phyloP scores from a whole-genome alignment of 1,140 invertebrate genomes.

The Mya arenaria region DNA sequence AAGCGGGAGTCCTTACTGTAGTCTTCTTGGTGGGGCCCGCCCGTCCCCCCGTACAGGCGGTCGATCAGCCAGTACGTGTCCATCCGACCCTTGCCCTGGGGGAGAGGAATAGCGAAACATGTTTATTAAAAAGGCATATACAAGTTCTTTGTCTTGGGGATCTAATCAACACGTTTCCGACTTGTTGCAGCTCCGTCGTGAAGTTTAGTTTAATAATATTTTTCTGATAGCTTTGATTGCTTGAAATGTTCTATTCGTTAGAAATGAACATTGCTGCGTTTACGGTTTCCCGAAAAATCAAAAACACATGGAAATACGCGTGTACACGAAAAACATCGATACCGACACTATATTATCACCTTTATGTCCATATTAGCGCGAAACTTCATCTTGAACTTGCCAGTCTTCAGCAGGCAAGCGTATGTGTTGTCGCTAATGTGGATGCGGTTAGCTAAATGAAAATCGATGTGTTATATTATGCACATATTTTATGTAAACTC shows the following conservation, averaged over 20 bases:
- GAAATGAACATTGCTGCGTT: too few species aligned
- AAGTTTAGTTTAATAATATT: too few species aligned
- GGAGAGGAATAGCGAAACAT: neutral
- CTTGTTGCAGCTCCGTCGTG: too few species aligned
- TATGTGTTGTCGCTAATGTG: conserved; percentile 46
- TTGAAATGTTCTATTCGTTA: too few species aligned
- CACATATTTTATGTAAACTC: neutral
- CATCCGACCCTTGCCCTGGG: conserved; percentile 42
- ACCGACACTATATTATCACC: too few species aligned
- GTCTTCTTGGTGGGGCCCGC: conserved; percentile 28
- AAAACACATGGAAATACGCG: too few species aligned
- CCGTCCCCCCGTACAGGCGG: conserved; percentile 27
- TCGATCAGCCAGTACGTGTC: conserved; percentile 49
- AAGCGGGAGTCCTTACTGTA: conserved; percentile 39
- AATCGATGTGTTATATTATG: neutral
- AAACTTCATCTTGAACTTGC: conserved; percentile 49
- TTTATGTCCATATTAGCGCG: conserved; percentile 46
- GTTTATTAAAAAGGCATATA: neutral
- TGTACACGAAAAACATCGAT: too few species aligned
- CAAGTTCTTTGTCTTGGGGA: too few species aligned
- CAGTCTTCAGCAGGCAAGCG: conserved; percentile 29
- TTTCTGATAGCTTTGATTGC: too few species aligned
- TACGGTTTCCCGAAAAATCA: too few species aligned
- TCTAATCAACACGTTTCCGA: too few species aligned
- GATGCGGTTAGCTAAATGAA: conserved; percentile 37